Base-by-base conservation (phyloP, 1,140 invertebrate species). In the Microplitis mediator region DNA sequence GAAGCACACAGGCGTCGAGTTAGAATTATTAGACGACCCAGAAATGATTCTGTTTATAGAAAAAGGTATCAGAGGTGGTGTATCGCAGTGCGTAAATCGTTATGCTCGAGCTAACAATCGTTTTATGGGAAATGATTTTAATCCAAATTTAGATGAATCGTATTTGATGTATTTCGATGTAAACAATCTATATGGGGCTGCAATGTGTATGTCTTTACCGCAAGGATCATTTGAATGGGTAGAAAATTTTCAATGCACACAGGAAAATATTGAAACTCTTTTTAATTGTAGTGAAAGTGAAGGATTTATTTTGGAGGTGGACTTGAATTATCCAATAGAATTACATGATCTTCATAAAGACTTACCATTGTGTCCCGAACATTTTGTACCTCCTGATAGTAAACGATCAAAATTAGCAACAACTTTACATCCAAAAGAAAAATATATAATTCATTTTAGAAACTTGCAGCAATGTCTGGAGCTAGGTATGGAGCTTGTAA, bases 11-110 rank as follows among this genome's bases (percentile, higher is more conserved):
- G 61, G 80, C 61, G 73, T 86, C 23, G 65, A 85, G 77, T 72
- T 90, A 69, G 86, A 90, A 72, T 71, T 89, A 13, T 67, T 90
- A n/a, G 85, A 77, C 6, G 86, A 89, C 71, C 77, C 81, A 68
- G 81, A 88, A 54, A 87, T 82, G 78, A 67, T 83, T 56, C 69
- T 81, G 16, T 86, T 88, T 71, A 75, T 58, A 36, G 52, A 58
- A 23, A 68, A 68, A 58, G 66, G 32, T 14, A 68, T 68, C 9
- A 8, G 66, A 87, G 60, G 80, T 85, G 71, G 66, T 0, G 51
- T 68, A 36, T 54, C 79, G 6, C 77, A 84, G 74, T 85, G 83
- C 73, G 74, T 74, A 63, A 80, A 82, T 78, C 56, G 85, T 32
- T 76, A 84, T 80, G 81, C 79, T 23, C 6, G 62, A 39, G 78